Evolutionary conservation across 2,797 vertebrate species (phyloP).

Genomic region (Crax fasciolata): DNA sequence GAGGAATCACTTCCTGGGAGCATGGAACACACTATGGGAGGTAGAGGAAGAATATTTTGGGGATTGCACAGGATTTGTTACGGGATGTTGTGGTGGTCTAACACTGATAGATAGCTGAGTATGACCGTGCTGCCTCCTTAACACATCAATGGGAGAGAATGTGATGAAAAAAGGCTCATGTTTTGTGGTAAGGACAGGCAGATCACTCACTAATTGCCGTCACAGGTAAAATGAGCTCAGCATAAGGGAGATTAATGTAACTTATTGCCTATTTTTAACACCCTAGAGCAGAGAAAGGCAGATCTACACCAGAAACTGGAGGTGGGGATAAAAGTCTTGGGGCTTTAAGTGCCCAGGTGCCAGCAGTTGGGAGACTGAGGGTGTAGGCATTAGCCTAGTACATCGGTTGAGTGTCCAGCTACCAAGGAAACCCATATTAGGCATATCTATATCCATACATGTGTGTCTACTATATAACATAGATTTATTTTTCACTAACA

Average conservation of each 20-base stretch:
- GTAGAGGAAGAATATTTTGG: not conserved
- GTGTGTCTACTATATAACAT: too few relatives aligned
- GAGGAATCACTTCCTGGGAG: not conserved
- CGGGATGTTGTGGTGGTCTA: not conserved
- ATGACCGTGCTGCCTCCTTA: not conserved
- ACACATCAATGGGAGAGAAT: not conserved
- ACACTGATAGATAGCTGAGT: not conserved
- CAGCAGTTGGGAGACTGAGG: not conserved
- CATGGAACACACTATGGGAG: not conserved
- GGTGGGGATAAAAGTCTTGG: not conserved
- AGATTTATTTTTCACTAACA: not conserved
- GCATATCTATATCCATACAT: not conserved
- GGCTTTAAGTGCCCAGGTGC: not conserved
- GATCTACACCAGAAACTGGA: not conserved
- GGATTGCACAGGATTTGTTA: not conserved
- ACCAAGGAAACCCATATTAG: fast-evolving
- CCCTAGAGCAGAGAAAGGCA: not conserved
- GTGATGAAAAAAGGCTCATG: not conserved
- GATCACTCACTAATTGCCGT: not conserved
- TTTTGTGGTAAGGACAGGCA: not conserved
- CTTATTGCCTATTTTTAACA: not conserved
- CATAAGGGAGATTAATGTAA: not conserved
- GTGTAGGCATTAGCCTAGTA: not conserved
- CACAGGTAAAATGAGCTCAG: not conserved
- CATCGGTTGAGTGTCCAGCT: not conserved